Evolutionary conservation across 2,113 vertebrate species (phyloP).

Genomic region (Petromus typicus): DNA sequence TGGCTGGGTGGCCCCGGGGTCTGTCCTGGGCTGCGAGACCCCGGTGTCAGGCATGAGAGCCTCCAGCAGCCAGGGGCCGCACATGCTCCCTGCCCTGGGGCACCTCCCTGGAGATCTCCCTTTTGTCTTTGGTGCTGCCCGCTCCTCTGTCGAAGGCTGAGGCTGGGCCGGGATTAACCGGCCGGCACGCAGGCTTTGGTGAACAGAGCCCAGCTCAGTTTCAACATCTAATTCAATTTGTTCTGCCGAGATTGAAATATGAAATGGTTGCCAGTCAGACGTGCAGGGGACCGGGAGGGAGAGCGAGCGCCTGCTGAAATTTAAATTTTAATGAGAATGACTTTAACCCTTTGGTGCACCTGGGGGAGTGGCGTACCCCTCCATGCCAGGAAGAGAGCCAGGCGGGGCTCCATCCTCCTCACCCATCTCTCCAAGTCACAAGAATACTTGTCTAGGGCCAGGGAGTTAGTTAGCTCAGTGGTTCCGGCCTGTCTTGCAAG

Average conservation of each 20-base stretch:
- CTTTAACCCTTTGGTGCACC: slow-evolving; percentile 86
- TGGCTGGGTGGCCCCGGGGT: background rate
- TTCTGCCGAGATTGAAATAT: slow-evolving; percentile 91
- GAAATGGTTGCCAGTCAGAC: slow-evolving; percentile 91
- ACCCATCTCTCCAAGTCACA: background rate
- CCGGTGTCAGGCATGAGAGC: accelerated
- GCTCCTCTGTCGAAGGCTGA: slow-evolving; percentile 57
- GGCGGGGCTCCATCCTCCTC: background rate
- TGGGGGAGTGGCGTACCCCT: background rate
- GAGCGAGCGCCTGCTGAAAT: slow-evolving; percentile 81
- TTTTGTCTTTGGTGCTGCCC: background rate
- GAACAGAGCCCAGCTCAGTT: slow-evolving; percentile 86
- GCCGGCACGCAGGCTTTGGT: slow-evolving; percentile 86
- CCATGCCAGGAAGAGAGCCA: background rate
- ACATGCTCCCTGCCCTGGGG: background rate
- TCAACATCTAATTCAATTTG: slow-evolving; percentile 92
- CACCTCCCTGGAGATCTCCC: background rate
- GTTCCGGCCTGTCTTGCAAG: too few relatives aligned
- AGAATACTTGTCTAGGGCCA: too few relatives aligned
- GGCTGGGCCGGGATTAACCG: slow-evolving; percentile 83
- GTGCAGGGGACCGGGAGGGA: slow-evolving; percentile 83
- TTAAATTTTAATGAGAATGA: slow-evolving; percentile 88
- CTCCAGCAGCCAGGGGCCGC: background rate
- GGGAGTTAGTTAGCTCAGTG: too few relatives aligned
- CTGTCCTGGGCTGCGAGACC: background rate